Evolutionary conservation across 1,140 invertebrate genomes (phyloP), one percentile per base, ranked within the genome.

Genomic region (Orchesella cincta): DNA sequence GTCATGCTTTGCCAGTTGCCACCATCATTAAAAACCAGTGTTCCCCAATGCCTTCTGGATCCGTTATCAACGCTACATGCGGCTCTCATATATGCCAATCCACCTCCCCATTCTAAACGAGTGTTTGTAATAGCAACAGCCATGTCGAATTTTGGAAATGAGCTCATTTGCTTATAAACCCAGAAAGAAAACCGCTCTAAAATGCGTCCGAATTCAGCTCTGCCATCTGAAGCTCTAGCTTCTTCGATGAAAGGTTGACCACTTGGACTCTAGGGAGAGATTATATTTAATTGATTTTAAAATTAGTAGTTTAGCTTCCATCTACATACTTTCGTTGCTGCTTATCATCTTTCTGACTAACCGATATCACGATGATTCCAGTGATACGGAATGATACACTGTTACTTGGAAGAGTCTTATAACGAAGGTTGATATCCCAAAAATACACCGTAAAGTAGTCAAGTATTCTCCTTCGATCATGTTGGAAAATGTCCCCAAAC

Each of bases 231-330:
- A 18, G 35, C 73, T 26, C 77, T 35, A 3, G 76, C 51, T 8
- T 78, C 35, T 67, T 78, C 76, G 20, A 78, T 78, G 36, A 78
- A 78, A 26, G 76, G 76, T 51, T 78, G 76, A 23, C 26, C 57
- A 1, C n/a, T 31, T 12, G 14, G 23, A 75, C 28, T 26, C 5
- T 36, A 57, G 34, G 28, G 8, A 46, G 20, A 20, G 39, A 12
- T 12, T 8, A 46, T 46, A 12, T 12, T 46, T 46, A 20, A 46
- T 46, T 46, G 8, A 46, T 46, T 46, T 46, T 20, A 46, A 46
- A 20, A 12, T 46, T 46, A 46, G n/a, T n/a, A n/a, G n/a, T 46
- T 12, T 46, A 46, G 20, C 8, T 46, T 46, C 39, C 39, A 46
- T 8, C 39, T 12, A 46, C 39, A 12, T 46, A 12, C 8, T 20